Evolutionary conservation across 2,113 vertebrate genomes (phyloP).

Genomic region (Guaruba guarouba): DNA sequence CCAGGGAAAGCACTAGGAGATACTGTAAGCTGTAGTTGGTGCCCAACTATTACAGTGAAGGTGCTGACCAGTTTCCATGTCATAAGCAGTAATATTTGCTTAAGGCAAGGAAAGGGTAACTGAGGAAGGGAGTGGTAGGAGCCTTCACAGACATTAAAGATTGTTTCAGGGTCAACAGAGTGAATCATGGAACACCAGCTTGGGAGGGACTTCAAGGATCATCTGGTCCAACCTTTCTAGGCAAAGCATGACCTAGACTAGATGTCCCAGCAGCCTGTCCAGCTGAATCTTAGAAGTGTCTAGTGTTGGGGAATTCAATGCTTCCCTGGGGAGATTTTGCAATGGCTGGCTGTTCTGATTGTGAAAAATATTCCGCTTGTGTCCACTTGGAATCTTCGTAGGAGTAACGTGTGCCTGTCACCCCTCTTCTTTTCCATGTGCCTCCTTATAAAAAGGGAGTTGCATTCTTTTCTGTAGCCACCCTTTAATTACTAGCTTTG

Average conservation of each 20-base stretch:
- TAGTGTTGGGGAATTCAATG: not conserved
- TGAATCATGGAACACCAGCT: not conserved
- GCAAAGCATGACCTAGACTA: not conserved
- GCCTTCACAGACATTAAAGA: not conserved
- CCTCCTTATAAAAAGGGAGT: not conserved
- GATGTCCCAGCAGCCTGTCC: not conserved
- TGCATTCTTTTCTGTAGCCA: not conserved
- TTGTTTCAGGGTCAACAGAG: not conserved
- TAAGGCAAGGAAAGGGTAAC: not conserved
- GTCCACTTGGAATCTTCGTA: not conserved
- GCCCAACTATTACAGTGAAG: accelerated
- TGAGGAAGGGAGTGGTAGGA: not conserved
- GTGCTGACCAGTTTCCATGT: not conserved
- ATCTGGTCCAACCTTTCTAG: not conserved
- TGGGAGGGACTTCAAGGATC: not conserved
- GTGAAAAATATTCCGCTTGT: not conserved
- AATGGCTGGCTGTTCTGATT: not conserved
- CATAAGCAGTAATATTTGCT: not conserved
- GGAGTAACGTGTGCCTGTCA: not conserved
- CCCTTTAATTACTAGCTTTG: not conserved
- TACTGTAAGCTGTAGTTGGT: not conserved
- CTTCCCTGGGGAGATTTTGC: not conserved
- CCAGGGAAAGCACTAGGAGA: not conserved
- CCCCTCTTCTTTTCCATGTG: not conserved
- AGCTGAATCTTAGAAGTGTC: not conserved